Conservation (phyloP, 2,797 vertebrate genomes). For the Bradypodion ventrale region DNA sequence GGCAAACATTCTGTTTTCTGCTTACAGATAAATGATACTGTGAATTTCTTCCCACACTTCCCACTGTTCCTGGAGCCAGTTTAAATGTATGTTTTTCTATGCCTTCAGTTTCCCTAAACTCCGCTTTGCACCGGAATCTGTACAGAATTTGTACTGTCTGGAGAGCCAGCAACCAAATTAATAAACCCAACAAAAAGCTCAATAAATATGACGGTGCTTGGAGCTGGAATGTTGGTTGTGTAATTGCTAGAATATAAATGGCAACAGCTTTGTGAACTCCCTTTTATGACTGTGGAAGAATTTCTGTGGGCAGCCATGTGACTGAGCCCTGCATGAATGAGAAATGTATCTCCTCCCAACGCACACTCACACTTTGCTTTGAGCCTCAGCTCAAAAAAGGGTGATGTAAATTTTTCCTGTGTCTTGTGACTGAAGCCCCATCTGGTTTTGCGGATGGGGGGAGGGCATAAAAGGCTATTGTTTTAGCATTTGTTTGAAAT, state of each 20-base stretch:
- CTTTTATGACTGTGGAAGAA: constrained; percentile 71
- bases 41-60: constrained; percentile 31
- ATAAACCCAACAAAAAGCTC: constrained; percentile 75
- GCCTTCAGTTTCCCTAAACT: constrained; percentile 45
- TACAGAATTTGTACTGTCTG: constrained; percentile 47
- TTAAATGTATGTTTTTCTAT: background rate
- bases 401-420: constrained; percentile 54
- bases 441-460: constrained; percentile 42
- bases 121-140: constrained; percentile 42
- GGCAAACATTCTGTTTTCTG: constrained; percentile 40
- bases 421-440: constrained; percentile 66
- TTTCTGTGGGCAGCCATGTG: constrained; percentile 69
- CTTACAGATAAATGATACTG: constrained; percentile 37
- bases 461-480: constrained; percentile 67
- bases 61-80: constrained; percentile 22
- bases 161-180: constrained; percentile 58
- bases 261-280: constrained; percentile 58
- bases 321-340: constrained; percentile 64
- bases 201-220: constrained; percentile 35
- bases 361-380: constrained; percentile 43
- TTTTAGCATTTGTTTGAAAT: constrained; percentile 72
- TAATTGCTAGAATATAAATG: constrained; percentile 78
- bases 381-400: constrained; percentile 50
- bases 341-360: constrained; percentile 58
- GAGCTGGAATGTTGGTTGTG: constrained; percentile 78